A percentile compares a stretch with the other conserved stretches of the same genome.
Evolutionary conservation across 1,140 invertebrate genomes (phyloP).

Genomic region (Drosophila ironensis): DNA sequence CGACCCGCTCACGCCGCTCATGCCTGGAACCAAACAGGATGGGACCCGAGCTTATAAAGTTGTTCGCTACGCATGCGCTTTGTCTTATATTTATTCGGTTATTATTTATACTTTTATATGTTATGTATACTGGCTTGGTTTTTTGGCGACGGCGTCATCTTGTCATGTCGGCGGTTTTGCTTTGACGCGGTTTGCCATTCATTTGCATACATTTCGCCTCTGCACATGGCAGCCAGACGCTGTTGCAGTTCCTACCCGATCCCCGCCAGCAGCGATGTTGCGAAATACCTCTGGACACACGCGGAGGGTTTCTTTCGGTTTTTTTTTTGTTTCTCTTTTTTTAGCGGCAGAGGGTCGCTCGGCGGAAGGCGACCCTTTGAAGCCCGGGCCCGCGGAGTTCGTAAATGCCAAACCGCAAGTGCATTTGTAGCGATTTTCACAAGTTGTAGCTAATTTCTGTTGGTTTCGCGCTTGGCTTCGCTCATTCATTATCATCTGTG

Average conservation of each 20-base stretch:
- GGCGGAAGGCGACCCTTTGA: constrained; percentile 46
- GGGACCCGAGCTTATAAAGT: constrained; percentile 60
- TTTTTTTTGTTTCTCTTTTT: not conserved
- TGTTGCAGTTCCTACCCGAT: constrained; percentile 9
- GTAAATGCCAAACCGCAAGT: constrained; percentile 75
- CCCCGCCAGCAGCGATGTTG: constrained; percentile 28
- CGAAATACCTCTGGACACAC: constrained; percentile 67
- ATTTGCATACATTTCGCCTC: constrained; percentile 68
- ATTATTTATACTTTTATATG: constrained; percentile 11
- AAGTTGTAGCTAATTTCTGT: constrained; percentile 74
- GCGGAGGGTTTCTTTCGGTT: not conserved
- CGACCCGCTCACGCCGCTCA: constrained; percentile 72
- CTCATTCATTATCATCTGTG: constrained; percentile 51
- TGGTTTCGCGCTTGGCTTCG: constrained; percentile 65
- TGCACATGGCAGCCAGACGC: constrained; percentile 69
- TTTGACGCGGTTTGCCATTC: constrained; percentile 78
- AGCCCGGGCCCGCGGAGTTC: constrained; percentile 24
- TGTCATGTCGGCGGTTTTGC: constrained; percentile 66
- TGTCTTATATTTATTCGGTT: not conserved
- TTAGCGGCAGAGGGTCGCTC: not conserved
- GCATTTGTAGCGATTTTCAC: constrained; percentile 76
- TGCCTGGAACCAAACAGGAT: constrained; percentile 1
- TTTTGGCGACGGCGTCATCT: constrained; percentile 42
- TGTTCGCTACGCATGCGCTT: constrained; percentile 66
- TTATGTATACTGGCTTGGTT: constrained; percentile 13